phyloP scores from a whole-genome alignment of 1,140 invertebrate genomes.

The Drosophila bipectinata region DNA sequence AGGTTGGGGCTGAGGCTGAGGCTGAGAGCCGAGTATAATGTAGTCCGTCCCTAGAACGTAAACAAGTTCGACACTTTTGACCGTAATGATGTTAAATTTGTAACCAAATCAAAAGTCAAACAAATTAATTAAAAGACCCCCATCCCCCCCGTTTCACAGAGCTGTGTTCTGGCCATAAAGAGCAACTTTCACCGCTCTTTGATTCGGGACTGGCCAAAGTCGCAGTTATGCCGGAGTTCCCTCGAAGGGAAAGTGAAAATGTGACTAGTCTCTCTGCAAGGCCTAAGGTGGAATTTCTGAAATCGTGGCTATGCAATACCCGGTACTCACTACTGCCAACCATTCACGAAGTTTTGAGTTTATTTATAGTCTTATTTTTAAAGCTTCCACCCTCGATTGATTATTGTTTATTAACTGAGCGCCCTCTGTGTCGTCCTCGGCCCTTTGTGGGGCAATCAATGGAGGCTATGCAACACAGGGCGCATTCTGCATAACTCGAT shows the following conservation, averaged over 20 bases:
- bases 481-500: constrained; percentile 27
- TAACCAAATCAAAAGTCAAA: constrained; percentile 3
- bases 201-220: neutral
- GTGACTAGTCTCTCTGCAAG: neutral
- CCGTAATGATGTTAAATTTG: constrained; percentile 20
- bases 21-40: neutral
- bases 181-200: neutral
- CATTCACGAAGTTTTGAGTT: neutral
- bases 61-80: constrained; percentile 18
- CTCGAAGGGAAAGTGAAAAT: neutral
- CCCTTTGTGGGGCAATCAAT: neutral
- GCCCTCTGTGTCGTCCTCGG: neutral
- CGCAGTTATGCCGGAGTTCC: neutral
- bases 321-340: neutral
- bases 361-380: neutral
- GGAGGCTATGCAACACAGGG: neutral
- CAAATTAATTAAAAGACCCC: constrained; percentile 13
- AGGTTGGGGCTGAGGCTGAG: neutral
- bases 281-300: too few relatives aligned
- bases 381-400: neutral
- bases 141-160: neutral
- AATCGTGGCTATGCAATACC: neutral
- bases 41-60: neutral
- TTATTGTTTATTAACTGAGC: neutral
- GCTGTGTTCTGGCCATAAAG: neutral